Percentiles rank a stretch among this genome's conserved stretches.
phyloP scores from a whole-genome alignment of 1,140 invertebrate genomes.

The Cepaea nemoralis region DNA sequence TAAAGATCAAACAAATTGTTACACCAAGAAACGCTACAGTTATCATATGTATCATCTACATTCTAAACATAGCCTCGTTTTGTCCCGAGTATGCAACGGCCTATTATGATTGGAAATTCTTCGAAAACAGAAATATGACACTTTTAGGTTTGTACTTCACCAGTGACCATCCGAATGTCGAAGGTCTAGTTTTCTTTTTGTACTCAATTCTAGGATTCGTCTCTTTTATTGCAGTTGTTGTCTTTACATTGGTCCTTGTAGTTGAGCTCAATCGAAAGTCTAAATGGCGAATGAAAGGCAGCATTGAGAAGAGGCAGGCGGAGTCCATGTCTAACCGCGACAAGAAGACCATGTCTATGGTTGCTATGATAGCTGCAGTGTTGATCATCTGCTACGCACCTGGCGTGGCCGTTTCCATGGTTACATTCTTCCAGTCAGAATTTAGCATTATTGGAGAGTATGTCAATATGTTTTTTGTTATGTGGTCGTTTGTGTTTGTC shows the following conservation, averaged over 20 bases:
- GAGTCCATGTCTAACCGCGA: neutral
- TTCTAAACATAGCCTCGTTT: neutral
- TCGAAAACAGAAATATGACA: neutral
- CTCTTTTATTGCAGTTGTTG: neutral
- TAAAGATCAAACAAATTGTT: conserved; percentile 25
- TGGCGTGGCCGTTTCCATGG: no score
- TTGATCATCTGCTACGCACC: no score
- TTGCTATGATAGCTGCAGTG: no score
- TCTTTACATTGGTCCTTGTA: neutral
- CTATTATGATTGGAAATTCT: no score
- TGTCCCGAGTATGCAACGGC: neutral
- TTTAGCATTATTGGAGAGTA: no score
- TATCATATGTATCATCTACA: neutral
- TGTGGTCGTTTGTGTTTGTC: no score
- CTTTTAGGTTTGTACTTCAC: neutral
- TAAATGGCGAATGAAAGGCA: conserved; percentile 19
- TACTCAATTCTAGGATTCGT: neutral
- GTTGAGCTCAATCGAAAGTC: neutral
- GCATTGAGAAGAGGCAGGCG: no score
- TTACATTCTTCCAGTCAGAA: no score
- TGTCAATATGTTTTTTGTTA: no score
- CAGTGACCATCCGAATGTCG: neutral
- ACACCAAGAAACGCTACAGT: neutral
- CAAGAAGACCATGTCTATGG: no score
- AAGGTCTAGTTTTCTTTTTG: neutral